A percentile compares a stretch with the other conserved stretches of the same genome.
These are phyloP conservation scores for Semnopithecus entellus DNA, from an alignment of 2,113 vertebrate genomes.

Conservation along the genomic window DNA sequence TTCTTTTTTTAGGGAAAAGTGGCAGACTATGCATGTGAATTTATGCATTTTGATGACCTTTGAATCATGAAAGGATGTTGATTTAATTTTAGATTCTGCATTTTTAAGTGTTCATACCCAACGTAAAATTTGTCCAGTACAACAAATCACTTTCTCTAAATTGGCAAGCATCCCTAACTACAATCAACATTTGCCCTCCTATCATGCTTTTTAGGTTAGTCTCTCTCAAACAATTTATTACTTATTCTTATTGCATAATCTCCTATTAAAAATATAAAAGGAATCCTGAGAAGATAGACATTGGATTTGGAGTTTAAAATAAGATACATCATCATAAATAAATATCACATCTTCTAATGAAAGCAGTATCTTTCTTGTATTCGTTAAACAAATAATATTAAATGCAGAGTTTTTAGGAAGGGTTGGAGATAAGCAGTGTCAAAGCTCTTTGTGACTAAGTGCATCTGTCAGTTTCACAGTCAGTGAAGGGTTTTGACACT, in stretches of 20 bases:
- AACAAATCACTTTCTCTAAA: neutral
- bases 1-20: neutral
- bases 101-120: neutral
- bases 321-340: neutral
- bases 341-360: neutral
- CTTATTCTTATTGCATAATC: neutral
- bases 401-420: neutral
- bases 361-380: neutral
- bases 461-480: neutral
- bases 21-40: neutral
- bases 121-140: neutral
- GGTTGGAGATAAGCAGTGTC: neutral
- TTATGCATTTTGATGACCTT: neutral
- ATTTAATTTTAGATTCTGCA: neutral
- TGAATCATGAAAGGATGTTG: neutral
- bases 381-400: neutral
- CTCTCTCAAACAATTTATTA: neutral
- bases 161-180: neutral
- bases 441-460: neutral
- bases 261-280: neutral
- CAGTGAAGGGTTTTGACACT: neutral
- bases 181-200: neutral
- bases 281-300: neutral
- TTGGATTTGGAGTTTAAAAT: conserved; percentile 18
- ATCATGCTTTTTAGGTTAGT: neutral